Evolutionary conservation across 1,140 invertebrate genomes (phyloP), one percentile per base, ranked within the genome.

Genomic region (Diprion similis): DNA sequence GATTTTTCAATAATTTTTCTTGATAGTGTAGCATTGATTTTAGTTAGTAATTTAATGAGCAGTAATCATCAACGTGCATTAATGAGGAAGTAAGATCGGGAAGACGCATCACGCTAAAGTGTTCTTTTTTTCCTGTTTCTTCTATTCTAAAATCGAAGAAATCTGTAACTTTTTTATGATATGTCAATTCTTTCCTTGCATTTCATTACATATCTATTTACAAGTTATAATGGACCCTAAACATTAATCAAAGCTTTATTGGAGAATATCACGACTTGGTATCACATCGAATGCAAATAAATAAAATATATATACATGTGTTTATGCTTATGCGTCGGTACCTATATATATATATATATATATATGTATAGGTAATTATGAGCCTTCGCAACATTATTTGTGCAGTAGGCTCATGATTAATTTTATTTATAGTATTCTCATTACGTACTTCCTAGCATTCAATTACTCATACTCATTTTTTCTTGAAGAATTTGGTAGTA

Each of bases 401-500:
- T 37, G 24, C 24, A 37, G 6, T 37, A 37, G 24, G 2, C 24
- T 37, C 24, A 37, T 37, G 24, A 67, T 67, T 67, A 17, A 19
- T 67, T 67, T 13, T 11, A 67, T 15, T 67, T 19, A 19, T 24
- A 15, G 18, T 10, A 67, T 67, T 19, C 8, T 18, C 4, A n/a
- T 67, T 19, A 67, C 11, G 37, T 1, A 8, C 11, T 67, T 15
- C 4, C 17, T 19, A 45, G 13, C 66, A 19, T 79, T 78, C 70
- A 86, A 76, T 86, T 88, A 77, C 87, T 89, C 47, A 89, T 90
- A 17, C 89, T 90, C 82, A 91, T 90, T 85, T 93, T 94, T 82
- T 94, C 93, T 88, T 93, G 91, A 45, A 93, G 89, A 78, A 94
- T 93, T 88, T 93, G 92, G 77, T 91, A 91, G 83, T 93, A 93